A percentile compares a stretch with the other conserved stretches of the same genome.
Conservation (phyloP, 2,888 invertebrate species). For the Alsophila aescularia region DNA sequence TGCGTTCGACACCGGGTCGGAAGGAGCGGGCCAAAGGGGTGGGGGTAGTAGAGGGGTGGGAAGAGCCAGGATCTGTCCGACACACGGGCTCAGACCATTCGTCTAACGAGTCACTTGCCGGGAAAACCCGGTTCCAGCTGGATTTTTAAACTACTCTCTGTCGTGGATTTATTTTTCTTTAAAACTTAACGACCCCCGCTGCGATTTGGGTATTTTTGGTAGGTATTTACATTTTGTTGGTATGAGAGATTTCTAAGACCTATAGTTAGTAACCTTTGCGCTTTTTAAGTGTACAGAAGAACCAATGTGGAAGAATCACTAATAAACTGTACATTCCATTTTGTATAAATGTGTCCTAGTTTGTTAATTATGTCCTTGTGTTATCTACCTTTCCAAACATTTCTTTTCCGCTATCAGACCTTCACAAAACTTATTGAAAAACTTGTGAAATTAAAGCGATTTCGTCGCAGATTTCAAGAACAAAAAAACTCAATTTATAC, state of each 20-base stretch:
- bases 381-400: no score
- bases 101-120: slow-evolving; percentile 66
- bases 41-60: slow-evolving; percentile 23
- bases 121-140: slow-evolving; percentile 54
- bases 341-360: no score
- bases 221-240: slow-evolving; percentile 3
- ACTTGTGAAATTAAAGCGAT: slow-evolving; percentile 17
- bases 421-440: slow-evolving; percentile 13
- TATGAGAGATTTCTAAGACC: background rate
- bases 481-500: slow-evolving; percentile 17
- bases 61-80: slow-evolving; percentile 58
- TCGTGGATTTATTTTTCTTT: slow-evolving; percentile 38
- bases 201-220: slow-evolving; percentile 25
- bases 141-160: slow-evolving; percentile 48
- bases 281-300: no score
- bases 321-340: no score
- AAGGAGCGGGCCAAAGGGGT: slow-evolving; percentile 44
- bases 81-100: slow-evolving; percentile 62
- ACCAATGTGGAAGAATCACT: no score
- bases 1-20: slow-evolving; percentile 70
- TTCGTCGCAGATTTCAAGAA: background rate
- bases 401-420: background rate
- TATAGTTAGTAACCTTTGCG: background rate
- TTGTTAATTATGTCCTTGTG: no score
- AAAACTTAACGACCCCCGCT: slow-evolving; percentile 30